Evolutionary conservation across 1,140 invertebrate genomes (phyloP).

Genomic region (Nautilus pompilius): DNA sequence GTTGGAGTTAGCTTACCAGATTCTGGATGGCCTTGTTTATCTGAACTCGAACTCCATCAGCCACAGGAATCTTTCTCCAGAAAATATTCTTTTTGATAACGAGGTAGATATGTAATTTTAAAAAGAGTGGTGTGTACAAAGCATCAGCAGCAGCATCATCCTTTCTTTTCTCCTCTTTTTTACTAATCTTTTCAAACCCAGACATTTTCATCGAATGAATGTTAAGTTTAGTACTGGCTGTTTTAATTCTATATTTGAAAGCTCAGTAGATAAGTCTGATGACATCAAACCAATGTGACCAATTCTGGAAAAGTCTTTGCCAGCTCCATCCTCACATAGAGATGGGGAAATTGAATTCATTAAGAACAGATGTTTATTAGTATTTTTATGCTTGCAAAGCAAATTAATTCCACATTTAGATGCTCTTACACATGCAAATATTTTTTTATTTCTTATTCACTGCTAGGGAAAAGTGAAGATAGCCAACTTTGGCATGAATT

Average conservation of each 20-base stretch:
- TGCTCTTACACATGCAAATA: too few relatives aligned
- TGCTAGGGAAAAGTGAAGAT: slow-evolving; percentile 69
- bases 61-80: slow-evolving; percentile 75
- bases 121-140: neutral
- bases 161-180: slow-evolving; percentile 5
- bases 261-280: too few relatives aligned
- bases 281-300: too few relatives aligned
- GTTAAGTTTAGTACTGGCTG: too few relatives aligned
- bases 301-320: too few relatives aligned
- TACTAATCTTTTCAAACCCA: slow-evolving; percentile 3
- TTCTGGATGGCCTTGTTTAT: slow-evolving; percentile 71
- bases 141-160: neutral
- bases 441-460: slow-evolving; percentile 6
- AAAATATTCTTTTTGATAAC: slow-evolving; percentile 78
- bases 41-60: slow-evolving; percentile 73
- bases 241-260: too few relatives aligned
- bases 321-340: too few relatives aligned
- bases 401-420: too few relatives aligned
- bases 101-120: slow-evolving; percentile 52
- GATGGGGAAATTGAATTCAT: too few relatives aligned
- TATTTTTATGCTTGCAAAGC: too few relatives aligned
- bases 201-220: too few relatives aligned
- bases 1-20: slow-evolving; percentile 65
- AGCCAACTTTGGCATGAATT: slow-evolving; percentile 88
- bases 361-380: too few relatives aligned